Percentiles rank a stretch among this genome's conserved stretches.
Conservation (phyloP, 2,797 vertebrate genomes). For the Poeciliopsis infans region DNA sequence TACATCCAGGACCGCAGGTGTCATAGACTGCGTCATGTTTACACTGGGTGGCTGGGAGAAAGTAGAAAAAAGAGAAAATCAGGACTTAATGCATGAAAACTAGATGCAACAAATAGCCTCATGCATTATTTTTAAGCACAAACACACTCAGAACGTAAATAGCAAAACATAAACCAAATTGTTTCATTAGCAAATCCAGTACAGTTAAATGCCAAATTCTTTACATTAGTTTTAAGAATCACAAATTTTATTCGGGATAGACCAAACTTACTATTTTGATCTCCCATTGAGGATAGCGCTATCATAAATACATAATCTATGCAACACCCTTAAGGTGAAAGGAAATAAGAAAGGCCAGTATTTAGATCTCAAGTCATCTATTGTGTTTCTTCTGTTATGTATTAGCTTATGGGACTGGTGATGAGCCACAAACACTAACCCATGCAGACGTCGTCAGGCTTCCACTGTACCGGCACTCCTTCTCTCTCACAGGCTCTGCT, state of each 20-base stretch:
- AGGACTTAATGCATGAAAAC: background rate
- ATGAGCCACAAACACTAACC: slow-evolving; percentile 78
- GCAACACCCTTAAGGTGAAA: background rate
- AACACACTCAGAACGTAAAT: background rate
- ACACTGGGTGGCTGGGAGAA: slow-evolving; percentile 89
- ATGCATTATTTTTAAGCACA: background rate
- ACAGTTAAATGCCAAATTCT: background rate
- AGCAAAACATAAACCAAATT: background rate
- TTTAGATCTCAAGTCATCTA: background rate
- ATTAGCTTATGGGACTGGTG: background rate
- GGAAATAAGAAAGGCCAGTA: background rate
- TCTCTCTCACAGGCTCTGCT: slow-evolving; percentile 94
- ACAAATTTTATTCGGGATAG: background rate
- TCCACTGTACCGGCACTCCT: slow-evolving; percentile 88
- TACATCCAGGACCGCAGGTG: slow-evolving; percentile 94
- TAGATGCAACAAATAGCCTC: background rate
- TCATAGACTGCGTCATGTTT: slow-evolving; percentile 94
- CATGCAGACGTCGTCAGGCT: slow-evolving; percentile 87
- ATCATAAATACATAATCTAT: background rate
- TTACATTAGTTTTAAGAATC: background rate
- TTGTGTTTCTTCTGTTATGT: background rate
- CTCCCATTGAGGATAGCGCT: background rate
- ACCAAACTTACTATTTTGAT: background rate
- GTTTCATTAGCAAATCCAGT: background rate
- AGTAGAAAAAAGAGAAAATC: background rate